Evolutionary conservation across 2,888 invertebrate genomes (phyloP).

Genomic region (Idaea dimidiata): DNA sequence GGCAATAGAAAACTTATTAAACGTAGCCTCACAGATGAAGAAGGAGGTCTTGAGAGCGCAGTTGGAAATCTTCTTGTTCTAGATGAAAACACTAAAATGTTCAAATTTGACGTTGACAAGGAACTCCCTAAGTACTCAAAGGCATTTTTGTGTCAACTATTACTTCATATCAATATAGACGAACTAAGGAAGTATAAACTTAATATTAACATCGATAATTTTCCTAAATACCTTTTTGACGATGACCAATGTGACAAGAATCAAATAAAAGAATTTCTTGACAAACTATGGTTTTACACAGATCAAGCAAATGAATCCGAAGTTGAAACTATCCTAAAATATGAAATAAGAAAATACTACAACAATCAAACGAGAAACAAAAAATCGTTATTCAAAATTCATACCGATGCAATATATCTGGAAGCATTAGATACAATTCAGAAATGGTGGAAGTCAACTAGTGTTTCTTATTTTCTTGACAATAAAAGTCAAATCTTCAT

Average conservation of each 20-base stretch:
- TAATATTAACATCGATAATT: conserved; percentile 33
- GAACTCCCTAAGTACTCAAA: conserved; percentile 29
- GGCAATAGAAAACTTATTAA: conserved; percentile 31
- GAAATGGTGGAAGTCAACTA: conserved; percentile 45
- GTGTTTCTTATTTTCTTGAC: conserved; percentile 34
- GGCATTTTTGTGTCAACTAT: conserved; percentile 28
- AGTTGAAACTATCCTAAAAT: conserved; percentile 38
- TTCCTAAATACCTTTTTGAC: conserved; percentile 38
- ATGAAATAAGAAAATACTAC: conserved; percentile 36
- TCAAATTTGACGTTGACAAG: conserved; percentile 25
- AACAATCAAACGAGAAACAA: conserved; percentile 31
- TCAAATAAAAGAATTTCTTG: conserved; percentile 34
- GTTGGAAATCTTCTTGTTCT: conserved; percentile 39
- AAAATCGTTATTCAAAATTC: conserved; percentile 36
- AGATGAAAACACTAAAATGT: conserved; percentile 28
- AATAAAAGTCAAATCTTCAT: conserved; percentile 35
- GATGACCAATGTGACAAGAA: conserved; percentile 34
- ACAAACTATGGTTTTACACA: conserved; percentile 44
- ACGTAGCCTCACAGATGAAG: conserved; percentile 31
- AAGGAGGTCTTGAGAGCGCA: conserved; percentile 40
- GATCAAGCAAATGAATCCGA: conserved; percentile 41
- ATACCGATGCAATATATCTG: conserved; percentile 44
- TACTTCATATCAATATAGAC: conserved; percentile 9
- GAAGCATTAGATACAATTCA: conserved; percentile 46
- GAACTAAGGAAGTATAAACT: conserved; percentile 29